Conservation (phyloP, 2,113 vertebrate genomes). For the Laterallus jamaicensis region DNA sequence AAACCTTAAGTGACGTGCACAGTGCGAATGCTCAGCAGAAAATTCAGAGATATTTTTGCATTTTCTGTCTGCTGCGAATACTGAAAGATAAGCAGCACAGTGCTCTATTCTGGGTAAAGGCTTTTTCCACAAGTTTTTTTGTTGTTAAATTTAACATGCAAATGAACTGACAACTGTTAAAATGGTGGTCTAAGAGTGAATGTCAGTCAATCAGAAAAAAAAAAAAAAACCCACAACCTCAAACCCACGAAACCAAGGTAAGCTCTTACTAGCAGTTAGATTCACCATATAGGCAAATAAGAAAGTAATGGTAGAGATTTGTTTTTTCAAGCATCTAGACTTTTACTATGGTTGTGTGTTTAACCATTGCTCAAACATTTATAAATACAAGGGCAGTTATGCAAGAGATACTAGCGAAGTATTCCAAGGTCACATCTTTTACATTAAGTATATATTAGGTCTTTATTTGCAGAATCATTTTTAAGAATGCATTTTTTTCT, state of each 20-base stretch:
- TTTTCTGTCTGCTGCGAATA: background rate
- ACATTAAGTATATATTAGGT: background rate
- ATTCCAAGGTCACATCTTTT: background rate
- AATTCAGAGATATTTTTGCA: background rate
- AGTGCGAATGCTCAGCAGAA: background rate
- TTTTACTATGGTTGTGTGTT: background rate
- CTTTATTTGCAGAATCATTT: background rate
- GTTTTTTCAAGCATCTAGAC: background rate
- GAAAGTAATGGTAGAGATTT: background rate
- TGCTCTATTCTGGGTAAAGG: background rate
- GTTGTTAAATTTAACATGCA: constrained; percentile 17
- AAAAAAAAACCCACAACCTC: background rate
- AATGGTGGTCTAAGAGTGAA: background rate
- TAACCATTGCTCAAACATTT: background rate
- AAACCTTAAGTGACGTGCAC: background rate
- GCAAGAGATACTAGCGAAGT: background rate
- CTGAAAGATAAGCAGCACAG: background rate
- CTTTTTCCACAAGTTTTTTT: background rate
- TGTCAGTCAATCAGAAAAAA: background rate
- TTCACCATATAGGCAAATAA: background rate
- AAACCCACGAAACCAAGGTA: background rate
- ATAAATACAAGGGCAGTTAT: background rate
- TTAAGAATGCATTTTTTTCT: background rate
- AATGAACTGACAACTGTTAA: background rate
- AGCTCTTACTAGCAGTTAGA: background rate